Conservation (phyloP, 2,888 invertebrate genomes). For the Torymus auratus region DNA sequence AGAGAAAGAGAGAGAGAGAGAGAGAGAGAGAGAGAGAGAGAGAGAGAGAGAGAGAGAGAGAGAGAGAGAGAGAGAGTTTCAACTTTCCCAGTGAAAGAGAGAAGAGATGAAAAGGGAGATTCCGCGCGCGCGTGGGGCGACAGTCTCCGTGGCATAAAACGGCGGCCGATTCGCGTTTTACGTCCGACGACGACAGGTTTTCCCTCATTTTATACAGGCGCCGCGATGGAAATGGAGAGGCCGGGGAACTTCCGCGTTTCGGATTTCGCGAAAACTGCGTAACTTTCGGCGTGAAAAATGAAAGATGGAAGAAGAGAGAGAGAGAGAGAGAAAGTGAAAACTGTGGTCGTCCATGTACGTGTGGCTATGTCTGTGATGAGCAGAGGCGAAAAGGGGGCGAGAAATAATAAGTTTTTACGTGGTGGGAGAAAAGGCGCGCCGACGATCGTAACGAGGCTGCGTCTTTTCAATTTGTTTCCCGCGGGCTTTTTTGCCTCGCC, state of each 20-base stretch:
- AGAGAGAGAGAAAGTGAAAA: background rate
- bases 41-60: background rate
- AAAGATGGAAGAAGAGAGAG: background rate
- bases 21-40: no score
- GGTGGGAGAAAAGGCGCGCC: background rate
- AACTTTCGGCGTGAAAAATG: constrained; percentile 4
- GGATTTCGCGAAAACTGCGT: background rate
- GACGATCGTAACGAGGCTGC: constrained; percentile 46
- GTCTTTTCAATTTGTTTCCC: constrained; percentile 36
- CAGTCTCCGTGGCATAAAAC: constrained; percentile 18
- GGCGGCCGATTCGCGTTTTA: constrained; percentile 32
- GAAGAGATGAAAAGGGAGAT: background rate
- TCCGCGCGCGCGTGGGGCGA: background rate
- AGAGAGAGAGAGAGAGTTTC: background rate
- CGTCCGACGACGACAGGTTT: constrained; percentile 31
- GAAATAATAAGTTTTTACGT: constrained; percentile 34
- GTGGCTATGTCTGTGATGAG: no score
- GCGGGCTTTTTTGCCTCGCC: background rate
- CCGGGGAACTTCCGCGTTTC: background rate
- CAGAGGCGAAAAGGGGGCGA: no score
- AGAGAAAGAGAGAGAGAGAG: no score
- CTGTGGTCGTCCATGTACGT: no score
- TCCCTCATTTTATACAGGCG: constrained; percentile 32
- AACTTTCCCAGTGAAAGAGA: background rate
- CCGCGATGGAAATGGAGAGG: no score